Conservation (phyloP, 2,113 vertebrate species). For the Mesembrinibis cayennensis region DNA sequence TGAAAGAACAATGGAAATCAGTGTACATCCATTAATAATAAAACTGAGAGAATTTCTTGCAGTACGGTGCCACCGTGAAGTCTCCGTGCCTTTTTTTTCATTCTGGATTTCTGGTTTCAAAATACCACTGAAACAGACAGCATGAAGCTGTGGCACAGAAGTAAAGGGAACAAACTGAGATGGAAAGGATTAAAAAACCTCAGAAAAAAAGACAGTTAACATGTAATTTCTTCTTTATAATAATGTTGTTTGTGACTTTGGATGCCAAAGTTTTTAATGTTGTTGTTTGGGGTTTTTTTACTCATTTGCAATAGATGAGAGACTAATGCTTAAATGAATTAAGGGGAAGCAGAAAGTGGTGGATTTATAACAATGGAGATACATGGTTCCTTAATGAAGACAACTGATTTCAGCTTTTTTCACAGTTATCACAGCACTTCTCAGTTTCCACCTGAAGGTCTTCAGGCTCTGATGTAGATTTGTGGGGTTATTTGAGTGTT, state of each 20-base stretch:
- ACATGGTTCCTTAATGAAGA: not conserved
- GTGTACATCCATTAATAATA: not conserved
- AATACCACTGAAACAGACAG: not conserved
- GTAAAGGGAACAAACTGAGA: not conserved
- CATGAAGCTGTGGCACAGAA: not conserved
- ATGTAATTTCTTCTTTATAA: not conserved
- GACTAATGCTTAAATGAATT: not conserved
- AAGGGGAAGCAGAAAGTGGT: not conserved
- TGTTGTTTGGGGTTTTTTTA: not conserved
- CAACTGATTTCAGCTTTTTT: not conserved
- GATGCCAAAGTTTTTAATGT: not conserved
- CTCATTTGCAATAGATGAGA: not conserved
- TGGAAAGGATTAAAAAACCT: not conserved
- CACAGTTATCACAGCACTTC: not conserved
- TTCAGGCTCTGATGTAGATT: not conserved
- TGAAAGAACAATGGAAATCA: not conserved
- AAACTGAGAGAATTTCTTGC: not conserved
- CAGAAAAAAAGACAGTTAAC: not conserved
- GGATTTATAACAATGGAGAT: not conserved
- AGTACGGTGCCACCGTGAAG: accelerated
- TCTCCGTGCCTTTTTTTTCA: not conserved
- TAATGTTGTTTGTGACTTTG: not conserved
- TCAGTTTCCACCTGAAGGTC: not conserved
- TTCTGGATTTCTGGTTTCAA: not conserved
- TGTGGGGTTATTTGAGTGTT: not conserved